A percentile compares a stretch with the other conserved stretches of the same genome.
Evolutionary conservation across 2,888 invertebrate genomes (phyloP).

Genomic region (Meteorus cinctellus): DNA sequence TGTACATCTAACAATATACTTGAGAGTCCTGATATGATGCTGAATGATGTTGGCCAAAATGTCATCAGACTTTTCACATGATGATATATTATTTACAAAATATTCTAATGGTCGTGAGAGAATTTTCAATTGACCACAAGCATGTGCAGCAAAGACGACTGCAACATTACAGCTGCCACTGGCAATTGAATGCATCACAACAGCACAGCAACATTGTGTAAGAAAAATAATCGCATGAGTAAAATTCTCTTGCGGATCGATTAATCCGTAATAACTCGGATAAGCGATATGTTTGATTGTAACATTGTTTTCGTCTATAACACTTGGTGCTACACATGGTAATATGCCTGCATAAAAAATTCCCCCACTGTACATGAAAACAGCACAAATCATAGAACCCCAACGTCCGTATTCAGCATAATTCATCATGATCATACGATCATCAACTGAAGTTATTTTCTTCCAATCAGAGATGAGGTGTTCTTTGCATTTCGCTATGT

Average conservation of each 20-base stretch:
- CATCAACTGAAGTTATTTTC: background rate
- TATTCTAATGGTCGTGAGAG: slow-evolving; percentile 51
- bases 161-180: slow-evolving; percentile 59
- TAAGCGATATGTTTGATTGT: slow-evolving; percentile 54
- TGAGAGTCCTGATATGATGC: slow-evolving; percentile 56
- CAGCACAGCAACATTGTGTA: slow-evolving; percentile 56
- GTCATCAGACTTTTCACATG: background rate
- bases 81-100: slow-evolving; percentile 42
- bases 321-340: slow-evolving; percentile 43
- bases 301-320: slow-evolving; percentile 37
- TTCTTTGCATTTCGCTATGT: slow-evolving; percentile 54
- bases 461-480: slow-evolving; percentile 57
- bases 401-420: slow-evolving; percentile 55
- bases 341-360: slow-evolving; percentile 52
- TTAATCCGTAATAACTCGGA: slow-evolving; percentile 55
- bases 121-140: slow-evolving; percentile 62
- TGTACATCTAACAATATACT: slow-evolving; percentile 43
- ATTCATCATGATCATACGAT: slow-evolving; percentile 53
- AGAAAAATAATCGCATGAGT: slow-evolving; percentile 61
- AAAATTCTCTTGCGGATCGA: slow-evolving; percentile 56
- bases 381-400: slow-evolving; percentile 49
- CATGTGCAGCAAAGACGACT: slow-evolving; percentile 62
- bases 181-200: slow-evolving; percentile 59
- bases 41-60: slow-evolving; percentile 53
- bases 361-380: slow-evolving; percentile 56